These are phyloP conservation scores for Heliornis fulica DNA, from an alignment of 2,113 vertebrate species.

Conservation along the genomic window DNA sequence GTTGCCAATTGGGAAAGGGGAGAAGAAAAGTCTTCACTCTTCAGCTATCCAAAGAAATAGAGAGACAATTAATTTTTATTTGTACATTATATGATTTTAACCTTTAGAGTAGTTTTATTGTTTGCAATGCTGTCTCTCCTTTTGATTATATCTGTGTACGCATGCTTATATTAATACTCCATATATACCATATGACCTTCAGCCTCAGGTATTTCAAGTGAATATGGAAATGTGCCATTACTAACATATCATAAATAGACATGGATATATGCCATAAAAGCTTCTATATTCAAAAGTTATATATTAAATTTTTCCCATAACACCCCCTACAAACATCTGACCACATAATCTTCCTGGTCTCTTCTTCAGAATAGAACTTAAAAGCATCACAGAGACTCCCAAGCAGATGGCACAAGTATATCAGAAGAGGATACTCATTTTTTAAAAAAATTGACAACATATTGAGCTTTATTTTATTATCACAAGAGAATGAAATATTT, in stretches of 20 bases:
- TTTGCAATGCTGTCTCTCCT: neutral
- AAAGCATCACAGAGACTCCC: conserved; percentile 18
- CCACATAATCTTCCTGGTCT: neutral
- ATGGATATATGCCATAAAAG: neutral
- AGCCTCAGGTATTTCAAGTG: neutral
- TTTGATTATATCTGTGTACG: neutral
- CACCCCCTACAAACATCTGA: neutral
- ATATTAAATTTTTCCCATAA: neutral
- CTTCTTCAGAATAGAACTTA: conserved; percentile 5
- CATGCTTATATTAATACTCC: neutral
- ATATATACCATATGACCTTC: neutral
- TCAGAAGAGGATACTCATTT: neutral
- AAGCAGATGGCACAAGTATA: conserved; percentile 19
- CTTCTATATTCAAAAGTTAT: neutral
- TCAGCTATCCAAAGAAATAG: neutral
- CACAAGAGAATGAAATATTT: conserved; percentile 23
- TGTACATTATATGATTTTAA: neutral
- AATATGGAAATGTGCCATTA: neutral
- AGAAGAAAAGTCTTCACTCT: neutral
- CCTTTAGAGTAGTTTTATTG: neutral
- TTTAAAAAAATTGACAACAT: neutral
- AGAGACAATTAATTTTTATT: neutral
- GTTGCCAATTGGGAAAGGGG: neutral
- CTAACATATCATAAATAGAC: neutral
- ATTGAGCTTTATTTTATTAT: conserved; percentile 11